These are phyloP conservation scores for Matsumurasca onukii DNA, from an alignment of 1,140 invertebrate genomes.

Conservation along the genomic window DNA sequence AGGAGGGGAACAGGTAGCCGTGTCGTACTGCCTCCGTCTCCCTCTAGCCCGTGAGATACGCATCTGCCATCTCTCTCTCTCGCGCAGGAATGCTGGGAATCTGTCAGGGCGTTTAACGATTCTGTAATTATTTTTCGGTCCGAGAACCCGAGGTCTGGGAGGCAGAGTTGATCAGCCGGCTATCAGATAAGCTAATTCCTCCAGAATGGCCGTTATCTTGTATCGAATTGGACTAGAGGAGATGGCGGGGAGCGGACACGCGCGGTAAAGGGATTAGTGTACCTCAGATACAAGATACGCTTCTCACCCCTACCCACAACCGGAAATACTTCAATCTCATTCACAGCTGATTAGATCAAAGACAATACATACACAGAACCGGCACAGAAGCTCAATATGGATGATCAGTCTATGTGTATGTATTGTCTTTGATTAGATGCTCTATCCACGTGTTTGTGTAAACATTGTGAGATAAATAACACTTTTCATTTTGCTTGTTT, in stretches of 20 bases:
- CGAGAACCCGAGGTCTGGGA: neutral
- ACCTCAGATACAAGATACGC: too few species aligned
- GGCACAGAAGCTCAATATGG: too few species aligned
- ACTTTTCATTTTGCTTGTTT: too few species aligned
- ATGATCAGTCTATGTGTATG: too few species aligned
- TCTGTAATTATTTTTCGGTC: slow-evolving; percentile 19
- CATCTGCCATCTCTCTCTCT: neutral
- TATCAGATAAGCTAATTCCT: slow-evolving; percentile 17
- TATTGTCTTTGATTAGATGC: too few species aligned
- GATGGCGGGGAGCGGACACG: too few species aligned
- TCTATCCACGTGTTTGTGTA: too few species aligned
- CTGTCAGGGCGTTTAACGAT: slow-evolving; percentile 26
- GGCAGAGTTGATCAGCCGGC: neutral
- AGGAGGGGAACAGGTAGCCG: slow-evolving; percentile 17
- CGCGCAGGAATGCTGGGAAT: slow-evolving; percentile 8
- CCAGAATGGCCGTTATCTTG: slow-evolving; percentile 11
- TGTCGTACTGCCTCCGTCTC: slow-evolving; percentile 15
- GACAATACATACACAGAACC: too few species aligned
- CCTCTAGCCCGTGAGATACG: neutral
- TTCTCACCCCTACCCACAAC: too few species aligned
- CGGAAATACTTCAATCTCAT: too few species aligned
- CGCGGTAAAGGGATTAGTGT: slow-evolving; percentile 1
- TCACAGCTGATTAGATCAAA: too few species aligned
- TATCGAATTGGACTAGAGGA: neutral
- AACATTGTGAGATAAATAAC: too few species aligned